Percentiles rank a stretch among this genome's conserved stretches.
Evolutionary conservation across 2,888 invertebrate species (phyloP).

Genomic region (Octonoba sinensis): DNA sequence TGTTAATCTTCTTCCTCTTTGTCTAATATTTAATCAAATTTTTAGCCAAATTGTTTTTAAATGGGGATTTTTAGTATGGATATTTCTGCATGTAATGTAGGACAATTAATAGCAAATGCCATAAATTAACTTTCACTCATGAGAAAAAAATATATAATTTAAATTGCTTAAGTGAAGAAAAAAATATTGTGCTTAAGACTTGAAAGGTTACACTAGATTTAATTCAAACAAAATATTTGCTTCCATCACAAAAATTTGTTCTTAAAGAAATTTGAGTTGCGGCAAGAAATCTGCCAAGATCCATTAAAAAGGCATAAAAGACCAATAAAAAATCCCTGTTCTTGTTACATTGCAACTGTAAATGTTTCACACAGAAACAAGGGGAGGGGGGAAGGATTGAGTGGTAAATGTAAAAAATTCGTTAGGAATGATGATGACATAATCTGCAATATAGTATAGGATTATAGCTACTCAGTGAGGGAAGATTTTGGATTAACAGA

Average conservation of each 20-base stretch:
- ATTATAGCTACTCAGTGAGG: background rate
- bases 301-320: background rate
- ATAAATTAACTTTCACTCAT: too few species aligned
- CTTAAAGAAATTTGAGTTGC: background rate
- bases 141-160: too few species aligned
- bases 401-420: background rate
- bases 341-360: background rate
- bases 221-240: conserved; percentile 1
- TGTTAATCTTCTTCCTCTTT: too few species aligned
- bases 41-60: too few species aligned
- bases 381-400: background rate
- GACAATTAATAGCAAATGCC: too few species aligned
- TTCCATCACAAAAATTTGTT: conserved; percentile 1
- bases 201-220: background rate
- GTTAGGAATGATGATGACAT: background rate
- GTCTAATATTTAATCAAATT: too few species aligned
- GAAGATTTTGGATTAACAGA: background rate
- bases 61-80: too few species aligned
- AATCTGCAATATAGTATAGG: background rate
- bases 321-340: background rate
- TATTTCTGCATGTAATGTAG: too few species aligned
- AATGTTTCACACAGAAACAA: background rate
- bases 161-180: too few species aligned
- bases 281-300: background rate
- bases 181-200: background rate